Percentiles rank a stretch among this genome's conserved stretches.
These are phyloP conservation scores for Lapara coniferarum DNA, from an alignment of 2,888 invertebrate species.

Conservation along the genomic window DNA sequence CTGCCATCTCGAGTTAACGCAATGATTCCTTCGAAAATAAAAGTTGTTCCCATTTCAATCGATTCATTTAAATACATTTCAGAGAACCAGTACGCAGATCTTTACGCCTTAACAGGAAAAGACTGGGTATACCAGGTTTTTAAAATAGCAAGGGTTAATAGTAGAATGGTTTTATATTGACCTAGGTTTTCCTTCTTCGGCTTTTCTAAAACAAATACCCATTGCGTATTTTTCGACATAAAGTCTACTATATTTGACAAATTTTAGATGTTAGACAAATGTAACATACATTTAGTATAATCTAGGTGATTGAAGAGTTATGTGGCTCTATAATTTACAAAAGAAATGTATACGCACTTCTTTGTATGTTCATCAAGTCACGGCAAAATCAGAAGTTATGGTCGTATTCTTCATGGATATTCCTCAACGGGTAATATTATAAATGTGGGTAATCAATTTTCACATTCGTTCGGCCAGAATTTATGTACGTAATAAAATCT, in stretches of 20 bases:
- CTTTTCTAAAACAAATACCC: no score
- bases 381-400: background rate
- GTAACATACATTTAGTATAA: no score
- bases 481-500: conserved; percentile 16
- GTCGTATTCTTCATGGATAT: background rate
- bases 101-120: conserved; percentile 7
- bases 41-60: background rate
- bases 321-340: no score
- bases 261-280: no score
- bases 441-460: background rate
- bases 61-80: conserved; percentile 9
- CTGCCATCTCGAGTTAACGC: background rate
- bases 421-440: conserved; percentile 3
- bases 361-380: background rate
- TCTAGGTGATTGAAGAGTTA: no score
- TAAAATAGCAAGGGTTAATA: background rate
- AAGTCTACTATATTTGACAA: no score
- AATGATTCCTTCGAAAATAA: background rate
- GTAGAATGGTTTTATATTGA: background rate
- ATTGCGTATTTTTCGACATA: no score
- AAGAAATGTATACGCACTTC: no score
- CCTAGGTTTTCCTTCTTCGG: no score
- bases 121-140: background rate
- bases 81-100: background rate
- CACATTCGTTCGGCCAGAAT: background rate